These are phyloP conservation scores for Eudorcas thomsonii DNA, from an alignment of 2,113 vertebrate genomes.

Conservation along the genomic window DNA sequence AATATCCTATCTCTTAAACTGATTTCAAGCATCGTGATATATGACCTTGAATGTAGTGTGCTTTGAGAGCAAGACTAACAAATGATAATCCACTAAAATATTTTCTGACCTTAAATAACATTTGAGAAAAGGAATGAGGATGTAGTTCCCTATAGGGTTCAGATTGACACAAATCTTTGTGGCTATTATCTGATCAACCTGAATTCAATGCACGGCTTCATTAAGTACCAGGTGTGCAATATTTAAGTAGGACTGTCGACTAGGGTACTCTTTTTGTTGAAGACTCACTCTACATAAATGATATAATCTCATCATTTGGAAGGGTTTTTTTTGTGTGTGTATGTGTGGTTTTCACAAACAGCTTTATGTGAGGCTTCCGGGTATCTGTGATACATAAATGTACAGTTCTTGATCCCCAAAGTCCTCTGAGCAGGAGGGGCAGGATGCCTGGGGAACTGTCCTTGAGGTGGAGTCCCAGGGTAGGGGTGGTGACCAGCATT, in stretches of 20 bases:
- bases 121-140: not conserved
- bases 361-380: slow-evolving; percentile 17
- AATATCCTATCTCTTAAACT: not conserved
- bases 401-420: not conserved
- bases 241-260: not conserved
- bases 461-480: slow-evolving; percentile 59
- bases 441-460: not conserved
- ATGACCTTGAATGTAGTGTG: not conserved
- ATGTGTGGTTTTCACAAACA: not conserved
- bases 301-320: not conserved
- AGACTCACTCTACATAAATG: not conserved
- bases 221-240: not conserved
- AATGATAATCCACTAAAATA: not conserved
- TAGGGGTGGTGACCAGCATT: slow-evolving; percentile 38
- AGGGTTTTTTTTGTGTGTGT: too few species aligned
- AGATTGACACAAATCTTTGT: not conserved
- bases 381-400: slow-evolving; percentile 23
- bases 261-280: not conserved
- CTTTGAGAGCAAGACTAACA: not conserved
- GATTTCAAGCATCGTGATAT: not conserved
- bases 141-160: not conserved
- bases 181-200: not conserved
- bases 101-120: not conserved
- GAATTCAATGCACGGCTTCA: not conserved
- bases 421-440: not conserved